Percentiles rank a stretch among this genome's conserved stretches.
Evolutionary conservation across 2,113 vertebrate genomes (phyloP).

Genomic region (Mormoops blainvillei): DNA sequence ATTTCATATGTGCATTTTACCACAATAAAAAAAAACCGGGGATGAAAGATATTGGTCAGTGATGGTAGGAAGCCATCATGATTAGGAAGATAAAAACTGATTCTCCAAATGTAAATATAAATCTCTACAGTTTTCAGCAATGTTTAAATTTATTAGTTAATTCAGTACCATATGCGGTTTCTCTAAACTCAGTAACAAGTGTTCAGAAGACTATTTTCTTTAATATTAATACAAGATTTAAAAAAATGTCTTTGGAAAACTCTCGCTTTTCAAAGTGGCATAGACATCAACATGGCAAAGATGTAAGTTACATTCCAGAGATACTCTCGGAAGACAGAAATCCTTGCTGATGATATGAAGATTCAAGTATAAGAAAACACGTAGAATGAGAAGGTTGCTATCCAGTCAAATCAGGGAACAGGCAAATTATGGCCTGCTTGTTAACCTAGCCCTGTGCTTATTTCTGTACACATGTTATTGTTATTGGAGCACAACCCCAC

Average conservation of each 20-base stretch:
- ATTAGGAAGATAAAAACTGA: not conserved
- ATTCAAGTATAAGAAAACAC: not conserved
- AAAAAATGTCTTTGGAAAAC: not conserved
- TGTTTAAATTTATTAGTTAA: not conserved
- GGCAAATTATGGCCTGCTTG: not conserved
- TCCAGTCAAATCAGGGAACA: not conserved
- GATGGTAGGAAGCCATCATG: not conserved
- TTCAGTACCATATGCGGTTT: not conserved
- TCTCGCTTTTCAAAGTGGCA: not conserved
- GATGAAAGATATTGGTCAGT: not conserved
- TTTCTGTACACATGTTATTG: not conserved
- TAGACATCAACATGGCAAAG: not conserved
- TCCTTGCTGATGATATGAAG: not conserved
- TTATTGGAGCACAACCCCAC: not conserved
- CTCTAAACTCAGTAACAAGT: not conserved
- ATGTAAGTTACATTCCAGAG: not conserved
- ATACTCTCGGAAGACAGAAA: not conserved
- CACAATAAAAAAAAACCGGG: not conserved
- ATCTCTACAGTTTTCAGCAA: not conserved
- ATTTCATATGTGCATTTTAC: not conserved
- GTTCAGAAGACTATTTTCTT: not conserved
- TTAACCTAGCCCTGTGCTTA: not conserved
- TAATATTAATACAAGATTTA: not conserved
- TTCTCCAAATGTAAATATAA: not conserved
- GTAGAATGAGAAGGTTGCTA: not conserved